Base-by-base conservation (phyloP, 2,888 invertebrate genomes). In the Drosophila monieri region DNA sequence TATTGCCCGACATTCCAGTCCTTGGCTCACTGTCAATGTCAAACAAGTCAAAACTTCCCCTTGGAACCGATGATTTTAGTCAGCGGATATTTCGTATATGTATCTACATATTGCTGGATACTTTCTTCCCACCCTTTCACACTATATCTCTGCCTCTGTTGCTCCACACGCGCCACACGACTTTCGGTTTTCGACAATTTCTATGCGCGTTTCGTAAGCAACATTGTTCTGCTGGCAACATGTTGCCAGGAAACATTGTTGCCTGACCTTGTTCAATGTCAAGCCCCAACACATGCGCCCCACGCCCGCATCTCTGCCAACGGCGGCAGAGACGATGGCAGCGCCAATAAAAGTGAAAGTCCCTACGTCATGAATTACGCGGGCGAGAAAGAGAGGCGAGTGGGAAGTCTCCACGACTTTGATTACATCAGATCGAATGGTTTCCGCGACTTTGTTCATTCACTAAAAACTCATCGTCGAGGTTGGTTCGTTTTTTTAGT, bases 221-320 rank as follows among this genome's bases (percentile, higher is more conserved):
- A 86, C 53, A 80, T 58, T 25, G 53, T 51, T 46, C 57, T 52
- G 6, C 55, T 44, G 14, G 78, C 84, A 79, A 68, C 88, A 81
- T 85, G 43, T 15, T 35, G 44, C 66, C 8, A 8, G 21, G 39
- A 37, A 62, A 61, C 61, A 62, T 64, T 64, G 77, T 73, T 76
- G 84, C 60, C 47, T 88, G 84, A 84, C 84, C 84, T 84, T 84
- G 84, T 88, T 77, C 84, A 84, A 84, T 84, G 84, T 84, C 84
- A 88, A 47, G 53, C 73, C 18, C 25, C 54, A 52, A 56, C 53
- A 68, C 80, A 80, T 80, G 85, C 80, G 85, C 77, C 58, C 37
- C 32, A 15, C 56, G 23, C 39, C 52, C 62, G 35, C 55, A 21
- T 43, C 58, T 27, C 56, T 41, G 47, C 47, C 35, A 8, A 4